Conservation (phyloP, 2,113 vertebrate genomes). For the Corvus moneduloides region DNA sequence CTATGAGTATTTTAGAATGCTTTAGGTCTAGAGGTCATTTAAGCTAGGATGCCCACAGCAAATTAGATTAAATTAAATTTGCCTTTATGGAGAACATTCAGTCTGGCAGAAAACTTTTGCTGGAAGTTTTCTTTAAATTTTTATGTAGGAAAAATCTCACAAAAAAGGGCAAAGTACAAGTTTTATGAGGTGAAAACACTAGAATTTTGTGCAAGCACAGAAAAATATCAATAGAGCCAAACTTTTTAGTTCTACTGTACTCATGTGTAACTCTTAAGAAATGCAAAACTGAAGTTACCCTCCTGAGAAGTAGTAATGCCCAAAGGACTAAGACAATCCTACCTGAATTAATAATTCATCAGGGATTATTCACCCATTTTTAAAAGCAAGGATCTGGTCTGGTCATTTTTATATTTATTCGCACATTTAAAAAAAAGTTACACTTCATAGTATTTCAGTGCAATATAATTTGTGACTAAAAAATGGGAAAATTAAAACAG, state of each 20-base stretch:
- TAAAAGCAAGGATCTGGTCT: neutral
- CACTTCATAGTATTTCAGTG: neutral
- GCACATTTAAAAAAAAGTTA: neutral
- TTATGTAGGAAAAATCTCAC: neutral
- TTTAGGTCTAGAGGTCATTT: neutral
- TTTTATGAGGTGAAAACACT: neutral
- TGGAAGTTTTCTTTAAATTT: neutral
- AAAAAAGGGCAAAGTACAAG: neutral
- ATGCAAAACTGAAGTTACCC: neutral
- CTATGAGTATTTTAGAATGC: neutral
- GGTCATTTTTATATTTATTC: neutral
- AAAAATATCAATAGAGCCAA: neutral
- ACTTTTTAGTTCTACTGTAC: neutral
- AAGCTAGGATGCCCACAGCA: neutral
- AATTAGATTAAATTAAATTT: neutral
- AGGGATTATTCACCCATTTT: neutral
- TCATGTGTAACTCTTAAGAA: neutral
- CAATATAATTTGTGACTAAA: neutral
- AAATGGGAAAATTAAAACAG: neutral
- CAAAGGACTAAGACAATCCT: neutral
- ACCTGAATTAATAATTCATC: constrained; percentile 7
- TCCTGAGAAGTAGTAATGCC: neutral
- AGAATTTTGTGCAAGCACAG: neutral
- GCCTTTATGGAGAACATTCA: neutral
- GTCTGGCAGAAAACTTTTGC: neutral